Percentiles rank a stretch among this genome's conserved stretches.
phyloP scores from a whole-genome alignment of 2,113 vertebrate species.

The Pachypanchax playfairii region DNA sequence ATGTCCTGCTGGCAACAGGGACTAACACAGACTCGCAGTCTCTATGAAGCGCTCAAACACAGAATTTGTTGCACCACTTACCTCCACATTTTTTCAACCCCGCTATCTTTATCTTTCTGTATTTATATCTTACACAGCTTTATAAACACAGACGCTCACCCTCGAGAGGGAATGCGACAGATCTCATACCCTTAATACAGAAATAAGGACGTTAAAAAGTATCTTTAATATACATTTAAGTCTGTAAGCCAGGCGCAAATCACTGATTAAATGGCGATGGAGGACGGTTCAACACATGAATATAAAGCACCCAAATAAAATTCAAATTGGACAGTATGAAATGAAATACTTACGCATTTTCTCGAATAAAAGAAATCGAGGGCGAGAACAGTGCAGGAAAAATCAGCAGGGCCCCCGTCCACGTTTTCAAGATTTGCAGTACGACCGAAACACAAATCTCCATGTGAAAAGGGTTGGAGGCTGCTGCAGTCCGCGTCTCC shows the following conservation, averaged over 20 bases:
- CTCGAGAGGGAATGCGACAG: slow-evolving; percentile 55
- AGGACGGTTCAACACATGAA: slow-evolving; percentile 14
- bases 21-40: slow-evolving; percentile 39
- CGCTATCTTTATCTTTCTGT: slow-evolving; percentile 36
- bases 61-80: slow-evolving; percentile 68
- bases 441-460: slow-evolving; percentile 64
- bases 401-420: slow-evolving; percentile 65
- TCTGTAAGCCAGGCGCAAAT: slow-evolving; percentile 12
- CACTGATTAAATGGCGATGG: slow-evolving; percentile 38
- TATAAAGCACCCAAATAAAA: neutral
- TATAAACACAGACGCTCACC: slow-evolving; percentile 20
- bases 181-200: slow-evolving; percentile 14
- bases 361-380: slow-evolving; percentile 62
- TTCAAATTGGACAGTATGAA: slow-evolving; percentile 15
- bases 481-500: slow-evolving; percentile 69
- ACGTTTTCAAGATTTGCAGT: slow-evolving; percentile 63
- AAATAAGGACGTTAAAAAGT: slow-evolving; percentile 31
- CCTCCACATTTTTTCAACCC: slow-evolving; percentile 30
- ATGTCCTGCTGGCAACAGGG: slow-evolving; percentile 68
- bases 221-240: slow-evolving; percentile 23
- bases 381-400: slow-evolving; percentile 34
- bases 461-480: slow-evolving; percentile 60
- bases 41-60: slow-evolving; percentile 51
- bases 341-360: slow-evolving; percentile 73
- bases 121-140: slow-evolving; percentile 24